Evolutionary conservation across 1,140 invertebrate species (phyloP).

Genomic region (Sipha flava): DNA sequence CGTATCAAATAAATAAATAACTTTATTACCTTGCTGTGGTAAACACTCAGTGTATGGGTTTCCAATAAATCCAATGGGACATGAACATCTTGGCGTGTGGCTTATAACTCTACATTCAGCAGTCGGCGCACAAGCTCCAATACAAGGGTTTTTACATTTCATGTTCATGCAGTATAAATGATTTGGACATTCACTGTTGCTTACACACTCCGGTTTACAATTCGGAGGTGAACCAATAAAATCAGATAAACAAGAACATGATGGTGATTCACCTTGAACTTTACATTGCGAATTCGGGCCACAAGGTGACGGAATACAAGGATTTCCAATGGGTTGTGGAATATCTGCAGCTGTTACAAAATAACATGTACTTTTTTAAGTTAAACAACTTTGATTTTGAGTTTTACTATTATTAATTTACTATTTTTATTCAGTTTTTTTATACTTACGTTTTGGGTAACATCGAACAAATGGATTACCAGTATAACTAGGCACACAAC

Average conservation of each 20-base stretch:
- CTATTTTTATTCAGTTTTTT: background rate
- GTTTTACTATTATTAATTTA: slow-evolving; percentile 1
- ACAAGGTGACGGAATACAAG: slow-evolving; percentile 59
- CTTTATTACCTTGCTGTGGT: slow-evolving; percentile 39
- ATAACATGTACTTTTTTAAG: too few species aligned
- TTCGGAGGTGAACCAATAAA: slow-evolving; percentile 55
- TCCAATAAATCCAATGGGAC: slow-evolving; percentile 50
- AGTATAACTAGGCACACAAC: slow-evolving; percentile 57
- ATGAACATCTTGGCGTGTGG: slow-evolving; percentile 57
- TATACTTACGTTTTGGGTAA: slow-evolving; percentile 45
- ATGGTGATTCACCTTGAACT: slow-evolving; percentile 50
- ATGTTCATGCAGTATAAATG: slow-evolving; percentile 56
- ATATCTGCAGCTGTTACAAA: slow-evolving; percentile 36
- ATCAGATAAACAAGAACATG: slow-evolving; percentile 55
- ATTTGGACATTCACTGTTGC: slow-evolving; percentile 54
- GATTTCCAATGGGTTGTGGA: slow-evolving; percentile 49
- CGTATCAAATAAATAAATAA: background rate
- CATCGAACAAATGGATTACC: slow-evolving; percentile 66
- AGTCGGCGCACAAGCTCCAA: slow-evolving; percentile 53
- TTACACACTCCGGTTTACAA: slow-evolving; percentile 57
- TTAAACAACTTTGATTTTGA: slow-evolving; percentile 40
- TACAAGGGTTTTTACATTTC: slow-evolving; percentile 60
- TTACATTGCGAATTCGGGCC: slow-evolving; percentile 60
- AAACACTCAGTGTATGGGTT: slow-evolving; percentile 53
- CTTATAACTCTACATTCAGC: slow-evolving; percentile 58